Evolutionary conservation across 1,140 invertebrate genomes (phyloP).

Genomic region (Ooceraea biroi): DNA sequence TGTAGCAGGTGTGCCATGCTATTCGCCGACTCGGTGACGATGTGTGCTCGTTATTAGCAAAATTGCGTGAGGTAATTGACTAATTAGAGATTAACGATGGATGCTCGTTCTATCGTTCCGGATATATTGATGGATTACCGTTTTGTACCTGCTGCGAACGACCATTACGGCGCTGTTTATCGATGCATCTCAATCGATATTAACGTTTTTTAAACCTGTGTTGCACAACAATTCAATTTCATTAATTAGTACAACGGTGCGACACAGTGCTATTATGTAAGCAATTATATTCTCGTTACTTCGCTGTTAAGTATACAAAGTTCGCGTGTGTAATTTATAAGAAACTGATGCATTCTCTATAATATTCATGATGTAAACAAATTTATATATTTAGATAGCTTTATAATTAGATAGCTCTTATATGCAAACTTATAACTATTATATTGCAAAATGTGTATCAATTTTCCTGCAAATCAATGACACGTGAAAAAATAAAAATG

Average conservation of each 20-base stretch:
- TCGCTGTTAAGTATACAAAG: background rate
- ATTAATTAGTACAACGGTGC: conserved; percentile 36
- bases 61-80: conserved; percentile 83
- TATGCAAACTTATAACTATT: too few relatives aligned
- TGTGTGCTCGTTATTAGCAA: conserved; percentile 77
- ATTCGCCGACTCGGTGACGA: conserved; percentile 64
- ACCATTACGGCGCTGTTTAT: conserved; percentile 45
- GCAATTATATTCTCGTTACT: conserved; percentile 37
- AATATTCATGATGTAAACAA: background rate
- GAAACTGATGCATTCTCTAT: background rate
- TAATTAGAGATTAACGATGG: conserved; percentile 82
- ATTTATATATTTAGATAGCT: too few relatives aligned
- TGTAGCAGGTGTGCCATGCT: conserved; percentile 68
- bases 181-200: conserved; percentile 52
- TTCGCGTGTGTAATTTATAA: background rate
- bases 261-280: conserved; percentile 23
- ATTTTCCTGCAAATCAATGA: background rate
- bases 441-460: background rate
- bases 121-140: conserved; percentile 79
- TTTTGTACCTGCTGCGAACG: conserved; percentile 70
- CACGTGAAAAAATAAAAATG: background rate
- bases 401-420: too few relatives aligned
- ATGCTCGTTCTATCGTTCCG: conserved; percentile 68
- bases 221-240: conserved; percentile 24
- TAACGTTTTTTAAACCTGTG: conserved; percentile 36